Base-by-base conservation (phyloP, 2,888 invertebrate species). In the Lasioglossum malachurum region DNA sequence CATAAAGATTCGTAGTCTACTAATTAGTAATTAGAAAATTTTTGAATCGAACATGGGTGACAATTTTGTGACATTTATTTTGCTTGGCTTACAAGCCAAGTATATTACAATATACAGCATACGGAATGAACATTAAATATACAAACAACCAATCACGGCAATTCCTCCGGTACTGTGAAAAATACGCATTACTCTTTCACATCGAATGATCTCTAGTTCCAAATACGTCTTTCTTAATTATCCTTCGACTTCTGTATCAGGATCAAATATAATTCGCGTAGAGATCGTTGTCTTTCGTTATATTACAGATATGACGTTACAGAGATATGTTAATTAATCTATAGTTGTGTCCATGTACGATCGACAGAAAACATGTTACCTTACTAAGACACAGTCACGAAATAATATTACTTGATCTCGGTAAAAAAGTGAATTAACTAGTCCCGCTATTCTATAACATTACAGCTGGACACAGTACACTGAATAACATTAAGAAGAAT, bases 21-120 rank as follows among this genome's bases (percentile, higher is more conserved):
- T 12, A 41, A 41, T 41, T 41, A 41, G 41, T 41, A 41, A 41
- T 41, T 41, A 12, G 41, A 41, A 41, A 41, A 35, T 35, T 4
- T 38, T 38, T 38, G 38, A 38, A 38, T 38, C 38, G 38, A 38
- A 38, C 38, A 46, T 76, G 41, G 16, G 53, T 77, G 60, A 75
- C 57, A 19, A 46, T 84, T 57, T 60, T 31, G 12, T 77, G 74
- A 82, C 74, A 82, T 84, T 84, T 84, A 84, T 84, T 84, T 78
- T 7, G 31, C 27, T n/a, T 49, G 67, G 41, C 14, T 16, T 23
- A 31, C 31, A 31, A 31, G 31, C 31, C 31, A 31, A 31, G 10
- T 60, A 35, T 4, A 35, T 35, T 31, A 31, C 31, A 49, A 67
- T 78, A 82, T 74, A 84, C 60, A 84, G 69, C 60, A 49, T 71